phyloP scores from a whole-genome alignment of 2,888 invertebrate genomes.

The Melanchra persicariae region DNA sequence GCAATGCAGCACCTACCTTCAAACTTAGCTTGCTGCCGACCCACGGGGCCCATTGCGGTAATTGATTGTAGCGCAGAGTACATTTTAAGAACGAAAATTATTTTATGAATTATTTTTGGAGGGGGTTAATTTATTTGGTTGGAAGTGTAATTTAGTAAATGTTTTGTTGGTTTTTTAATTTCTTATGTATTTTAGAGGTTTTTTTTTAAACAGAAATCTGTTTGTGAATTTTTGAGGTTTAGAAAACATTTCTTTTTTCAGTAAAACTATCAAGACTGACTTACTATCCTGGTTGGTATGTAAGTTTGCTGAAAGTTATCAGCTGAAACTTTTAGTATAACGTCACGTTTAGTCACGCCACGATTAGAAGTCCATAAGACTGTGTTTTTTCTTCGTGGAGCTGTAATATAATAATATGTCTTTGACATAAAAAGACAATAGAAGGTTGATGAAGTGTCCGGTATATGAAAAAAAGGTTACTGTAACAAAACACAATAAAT shows the following conservation, averaged over 20 bases:
- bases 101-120: slow-evolving; percentile 11
- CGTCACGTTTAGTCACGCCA: neutral
- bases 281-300: neutral
- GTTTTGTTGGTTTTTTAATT: neutral
- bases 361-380: neutral
- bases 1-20: slow-evolving; percentile 72
- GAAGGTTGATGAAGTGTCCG: neutral
- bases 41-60: slow-evolving; percentile 25
- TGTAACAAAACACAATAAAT: slow-evolving; percentile 54
- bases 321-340: neutral
- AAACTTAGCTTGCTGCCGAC: slow-evolving; percentile 41
- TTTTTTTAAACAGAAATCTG: neutral
- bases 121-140: slow-evolving; percentile 15
- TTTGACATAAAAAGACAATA: neutral
- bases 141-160: neutral
- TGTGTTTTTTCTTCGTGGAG: neutral
- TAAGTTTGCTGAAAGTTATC: neutral
- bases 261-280: neutral
- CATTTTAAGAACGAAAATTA: slow-evolving; percentile 11
- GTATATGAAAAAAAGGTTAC: slow-evolving; percentile 1
- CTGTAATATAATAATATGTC: too few relatives aligned
- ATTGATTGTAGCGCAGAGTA: slow-evolving; percentile 35
- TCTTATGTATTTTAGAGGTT: neutral
- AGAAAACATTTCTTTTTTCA: neutral
- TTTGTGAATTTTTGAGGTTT: neutral